Evolutionary conservation across 2,888 invertebrate species (phyloP).

Genomic region (Andrena flavipes): DNA sequence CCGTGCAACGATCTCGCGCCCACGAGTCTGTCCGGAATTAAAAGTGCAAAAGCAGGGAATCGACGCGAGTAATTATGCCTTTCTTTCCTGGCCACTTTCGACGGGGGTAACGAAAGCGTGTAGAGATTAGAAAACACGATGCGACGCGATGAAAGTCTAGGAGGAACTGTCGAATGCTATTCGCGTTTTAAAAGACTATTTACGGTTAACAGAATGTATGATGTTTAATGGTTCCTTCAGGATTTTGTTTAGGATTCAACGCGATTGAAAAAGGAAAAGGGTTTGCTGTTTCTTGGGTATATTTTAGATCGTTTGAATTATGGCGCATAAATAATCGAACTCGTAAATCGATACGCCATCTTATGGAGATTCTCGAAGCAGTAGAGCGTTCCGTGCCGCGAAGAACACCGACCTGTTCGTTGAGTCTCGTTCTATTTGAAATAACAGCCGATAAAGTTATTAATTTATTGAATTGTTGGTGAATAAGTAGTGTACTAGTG

Average conservation of each 20-base stretch:
- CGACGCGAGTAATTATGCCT: neutral
- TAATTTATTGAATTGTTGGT: neutral
- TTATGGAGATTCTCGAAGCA: neutral
- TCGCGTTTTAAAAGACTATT: neutral
- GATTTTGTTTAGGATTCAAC: neutral
- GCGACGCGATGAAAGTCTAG: neutral
- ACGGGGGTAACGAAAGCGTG: neutral
- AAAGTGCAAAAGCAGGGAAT: neutral
- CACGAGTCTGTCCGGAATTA: neutral
- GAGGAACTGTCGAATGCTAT: neutral
- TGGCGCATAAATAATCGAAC: neutral
- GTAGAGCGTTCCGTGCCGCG: neutral
- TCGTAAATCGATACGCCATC: constrained; percentile 3
- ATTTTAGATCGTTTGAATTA: neutral
- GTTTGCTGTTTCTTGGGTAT: neutral
- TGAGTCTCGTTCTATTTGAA: neutral
- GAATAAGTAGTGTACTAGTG: neutral
- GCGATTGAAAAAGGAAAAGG: neutral
- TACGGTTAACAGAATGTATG: neutral
- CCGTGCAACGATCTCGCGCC: constrained; percentile 34
- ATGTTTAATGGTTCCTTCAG: neutral
- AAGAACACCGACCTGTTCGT: neutral
- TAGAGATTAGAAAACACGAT: neutral
- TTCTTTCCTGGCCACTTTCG: neutral
- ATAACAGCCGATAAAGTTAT: neutral